Base-by-base conservation (phyloP, 1,140 invertebrate species). In the Lethrus apterus region DNA sequence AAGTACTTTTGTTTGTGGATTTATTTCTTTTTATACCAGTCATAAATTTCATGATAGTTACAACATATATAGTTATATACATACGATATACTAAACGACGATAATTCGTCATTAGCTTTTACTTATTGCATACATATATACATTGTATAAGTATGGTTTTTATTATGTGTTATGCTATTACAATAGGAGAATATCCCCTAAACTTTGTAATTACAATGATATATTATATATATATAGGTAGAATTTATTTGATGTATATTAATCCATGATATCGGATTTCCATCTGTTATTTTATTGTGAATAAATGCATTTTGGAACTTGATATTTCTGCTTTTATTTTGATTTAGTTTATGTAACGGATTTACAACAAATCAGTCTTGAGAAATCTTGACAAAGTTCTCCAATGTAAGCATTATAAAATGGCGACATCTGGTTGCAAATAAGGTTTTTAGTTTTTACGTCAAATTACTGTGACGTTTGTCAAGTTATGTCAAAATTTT, bases 231-330 rank as follows among this genome's bases (percentile, higher is more conserved):
- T 41, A 36, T 41, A n/a, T 24, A 29, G 38, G 21, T 41, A 41
- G 38, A 41, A 29, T 41, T 41, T 41, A 41, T 41, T 41, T 41
- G 38, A 41, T 41, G 38, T 41, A 41, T 41, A 41, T 41, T 41
- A 41, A 36, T 36, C 23, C 23, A 41, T 41, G 23, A 41, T 9
- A 23, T 17, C 29, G 38, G 38, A 41, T 29, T 21, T 41, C 38
- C 38, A 29, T 41, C 38, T 41, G 38, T 41, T 41, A 41, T 41
- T 41, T 41, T 41, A 41, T 5, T 41, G 38, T 41, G 20, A 41
- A 41, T 41, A 41, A 41, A 41, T 24, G 29, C 23, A 41, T 41
- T 41, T 41, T 41, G 38, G 29, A 41, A 41, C 38, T 41, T 41
- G n/a, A 26, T 13, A 8, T 26, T n/a, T 2, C n/a, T n/a, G n/a